Percentiles rank a stretch among this genome's conserved stretches.
These are phyloP conservation scores for Sardina pilchardus DNA, from an alignment of 2,113 vertebrate genomes.

Conservation along the genomic window DNA sequence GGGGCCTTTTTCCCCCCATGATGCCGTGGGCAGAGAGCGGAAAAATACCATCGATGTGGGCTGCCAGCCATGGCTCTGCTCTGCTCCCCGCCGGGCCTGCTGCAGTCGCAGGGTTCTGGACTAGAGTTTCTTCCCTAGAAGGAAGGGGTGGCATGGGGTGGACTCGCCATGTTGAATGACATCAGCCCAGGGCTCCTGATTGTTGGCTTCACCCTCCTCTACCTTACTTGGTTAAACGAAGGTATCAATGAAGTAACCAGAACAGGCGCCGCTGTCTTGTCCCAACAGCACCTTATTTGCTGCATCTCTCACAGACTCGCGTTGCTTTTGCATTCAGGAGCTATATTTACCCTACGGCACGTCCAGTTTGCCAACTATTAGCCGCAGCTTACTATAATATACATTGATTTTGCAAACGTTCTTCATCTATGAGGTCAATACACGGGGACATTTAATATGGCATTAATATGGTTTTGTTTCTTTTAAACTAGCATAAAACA, in stretches of 20 bases:
- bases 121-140: background rate
- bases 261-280: background rate
- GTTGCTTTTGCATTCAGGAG: background rate
- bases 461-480: too few relatives aligned
- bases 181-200: background rate
- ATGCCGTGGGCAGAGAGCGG: background rate
- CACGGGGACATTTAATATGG: too few relatives aligned
- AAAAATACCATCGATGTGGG: background rate
- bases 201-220: background rate
- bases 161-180: background rate
- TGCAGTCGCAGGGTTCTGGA: background rate
- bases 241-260: background rate
- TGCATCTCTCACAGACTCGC: background rate
- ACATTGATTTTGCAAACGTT: too few relatives aligned
- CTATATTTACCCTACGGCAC: background rate
- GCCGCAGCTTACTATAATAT: too few relatives aligned
- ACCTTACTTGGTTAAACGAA: slow-evolving; percentile 2
- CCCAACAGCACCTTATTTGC: background rate
- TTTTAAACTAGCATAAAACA: too few relatives aligned
- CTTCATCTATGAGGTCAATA: too few relatives aligned
- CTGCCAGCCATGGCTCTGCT: background rate
- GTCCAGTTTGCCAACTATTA: too few relatives aligned
- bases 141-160: background rate
- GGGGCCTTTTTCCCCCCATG: background rate
- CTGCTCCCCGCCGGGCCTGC: background rate